These are phyloP conservation scores for Clistopyga incitator DNA, from an alignment of 2,888 invertebrate species.

Conservation along the genomic window DNA sequence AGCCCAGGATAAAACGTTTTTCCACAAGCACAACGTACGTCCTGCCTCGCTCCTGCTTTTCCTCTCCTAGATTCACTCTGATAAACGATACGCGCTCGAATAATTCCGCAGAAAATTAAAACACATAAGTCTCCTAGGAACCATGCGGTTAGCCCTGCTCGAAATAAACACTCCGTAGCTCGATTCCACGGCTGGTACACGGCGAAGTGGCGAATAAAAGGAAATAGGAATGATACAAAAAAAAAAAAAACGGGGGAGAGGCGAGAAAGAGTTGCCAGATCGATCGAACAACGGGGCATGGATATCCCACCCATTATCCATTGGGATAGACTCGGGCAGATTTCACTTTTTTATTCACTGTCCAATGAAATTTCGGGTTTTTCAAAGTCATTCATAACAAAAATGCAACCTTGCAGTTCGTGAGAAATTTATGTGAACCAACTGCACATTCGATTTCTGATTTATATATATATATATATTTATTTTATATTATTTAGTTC, in stretches of 20 bases:
- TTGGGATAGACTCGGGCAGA: too few relatives aligned
- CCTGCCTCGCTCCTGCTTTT: conserved; percentile 47
- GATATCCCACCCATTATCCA: conserved; percentile 38
- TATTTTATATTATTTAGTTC: too few relatives aligned
- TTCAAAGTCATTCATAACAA: too few relatives aligned
- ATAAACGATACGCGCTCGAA: conserved; percentile 66
- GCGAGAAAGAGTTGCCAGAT: conserved; percentile 32
- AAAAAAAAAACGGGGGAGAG: too few relatives aligned
- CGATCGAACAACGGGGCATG: conserved; percentile 20
- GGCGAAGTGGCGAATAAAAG: background rate
- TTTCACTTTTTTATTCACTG: too few relatives aligned
- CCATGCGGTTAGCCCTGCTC: conserved; percentile 7
- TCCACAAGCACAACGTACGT: conserved; percentile 59
- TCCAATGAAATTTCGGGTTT: too few relatives aligned
- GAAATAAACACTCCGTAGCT: conserved; percentile 31
- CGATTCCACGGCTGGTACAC: conserved; percentile 4
- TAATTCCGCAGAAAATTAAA: conserved; percentile 66
- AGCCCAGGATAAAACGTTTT: conserved; percentile 64
- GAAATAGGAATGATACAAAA: conserved; percentile 1
- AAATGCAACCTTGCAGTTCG: too few relatives aligned
- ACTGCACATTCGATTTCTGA: too few relatives aligned
- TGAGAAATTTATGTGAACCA: too few relatives aligned
- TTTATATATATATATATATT: too few relatives aligned
- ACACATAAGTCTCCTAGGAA: conserved; percentile 61
- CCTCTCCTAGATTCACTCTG: conserved; percentile 58